Evolutionary conservation across 1,140 invertebrate genomes (phyloP).

Genomic region (Drosophila rufa): DNA sequence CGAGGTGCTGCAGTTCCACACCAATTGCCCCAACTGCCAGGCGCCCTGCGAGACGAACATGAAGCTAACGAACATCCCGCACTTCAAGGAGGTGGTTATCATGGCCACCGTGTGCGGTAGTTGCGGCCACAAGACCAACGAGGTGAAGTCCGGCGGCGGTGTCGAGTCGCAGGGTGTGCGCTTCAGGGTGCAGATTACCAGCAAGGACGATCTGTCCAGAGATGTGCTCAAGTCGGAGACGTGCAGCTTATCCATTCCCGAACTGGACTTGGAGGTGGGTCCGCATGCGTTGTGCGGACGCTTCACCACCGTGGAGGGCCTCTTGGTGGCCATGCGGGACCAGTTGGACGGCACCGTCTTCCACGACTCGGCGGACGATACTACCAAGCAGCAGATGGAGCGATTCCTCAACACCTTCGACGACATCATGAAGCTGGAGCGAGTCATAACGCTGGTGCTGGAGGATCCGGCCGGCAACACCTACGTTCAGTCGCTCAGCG

Average conservation of each 20-base stretch:
- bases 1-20: conserved; percentile 94
- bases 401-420: conserved; percentile 90
- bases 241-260: conserved; percentile 94
- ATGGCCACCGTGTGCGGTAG: conserved; percentile 97
- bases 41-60: conserved; percentile 95
- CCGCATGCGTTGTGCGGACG: conserved; percentile 94
- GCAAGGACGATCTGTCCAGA: conserved; percentile 92
- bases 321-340: conserved; percentile 89
- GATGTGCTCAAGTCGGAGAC: conserved; percentile 99
- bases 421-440: conserved; percentile 89
- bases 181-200: conserved; percentile 91
- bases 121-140: conserved; percentile 96
- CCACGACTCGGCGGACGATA: conserved; percentile 90
- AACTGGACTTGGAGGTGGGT: conserved; percentile 95
- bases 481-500: conserved; percentile 95
- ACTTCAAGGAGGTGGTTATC: conserved; percentile 98
- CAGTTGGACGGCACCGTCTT: conserved; percentile 91
- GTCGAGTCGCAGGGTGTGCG: conserved; percentile 93
- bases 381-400: conserved; percentile 84
- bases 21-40: conserved; percentile 95
- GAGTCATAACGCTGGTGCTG: conserved; percentile 91
- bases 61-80: conserved; percentile 98
- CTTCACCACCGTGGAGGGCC: conserved; percentile 98
- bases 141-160: conserved; percentile 97
- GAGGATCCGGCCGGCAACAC: conserved; percentile 99